Percentiles rank a stretch among this genome's conserved stretches.
phyloP scores from a whole-genome alignment of 2,888 invertebrate species.

The Plusia festucae region DNA sequence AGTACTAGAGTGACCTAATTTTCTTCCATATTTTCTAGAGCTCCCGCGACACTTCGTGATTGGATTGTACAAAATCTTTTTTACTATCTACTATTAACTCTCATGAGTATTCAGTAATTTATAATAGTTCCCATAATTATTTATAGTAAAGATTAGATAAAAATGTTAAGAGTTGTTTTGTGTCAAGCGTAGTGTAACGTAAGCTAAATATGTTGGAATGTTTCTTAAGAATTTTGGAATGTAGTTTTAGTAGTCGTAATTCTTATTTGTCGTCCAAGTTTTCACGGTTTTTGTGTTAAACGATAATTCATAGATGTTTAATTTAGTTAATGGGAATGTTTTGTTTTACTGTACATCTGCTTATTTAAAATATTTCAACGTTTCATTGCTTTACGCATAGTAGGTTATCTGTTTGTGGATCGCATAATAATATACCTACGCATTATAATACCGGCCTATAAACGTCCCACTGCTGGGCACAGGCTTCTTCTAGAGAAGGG shows the following conservation, averaged over 20 bases:
- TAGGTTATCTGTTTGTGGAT: neutral
- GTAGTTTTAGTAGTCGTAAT: conserved; percentile 49
- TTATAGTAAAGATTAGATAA: neutral
- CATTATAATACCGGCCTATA: no score
- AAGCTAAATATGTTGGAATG: conserved; percentile 34
- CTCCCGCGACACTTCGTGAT: conserved; percentile 14
- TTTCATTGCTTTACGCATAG: neutral
- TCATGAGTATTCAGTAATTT: neutral
- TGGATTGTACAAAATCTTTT: neutral
- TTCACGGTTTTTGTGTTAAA: conserved; percentile 43
- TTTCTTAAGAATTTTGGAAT: conserved; percentile 53
- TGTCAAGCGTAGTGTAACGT: conserved; percentile 12
- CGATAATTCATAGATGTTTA: conserved; percentile 42
- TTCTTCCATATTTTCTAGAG: conserved; percentile 14
- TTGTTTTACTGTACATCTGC: conserved; percentile 7
- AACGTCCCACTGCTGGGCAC: no score
- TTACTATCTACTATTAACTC: neutral
- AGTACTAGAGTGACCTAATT: conserved; percentile 35
- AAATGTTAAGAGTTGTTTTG: neutral
- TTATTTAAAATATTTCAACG: neutral
- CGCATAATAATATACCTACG: neutral
- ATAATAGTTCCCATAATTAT: neutral
- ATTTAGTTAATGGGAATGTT: conserved; percentile 25
- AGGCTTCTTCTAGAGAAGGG: no score
- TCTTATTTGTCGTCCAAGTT: conserved; percentile 50